Evolutionary conservation across 2,888 invertebrate genomes (phyloP).

Genomic region (Rambutsinella grinnellia): DNA sequence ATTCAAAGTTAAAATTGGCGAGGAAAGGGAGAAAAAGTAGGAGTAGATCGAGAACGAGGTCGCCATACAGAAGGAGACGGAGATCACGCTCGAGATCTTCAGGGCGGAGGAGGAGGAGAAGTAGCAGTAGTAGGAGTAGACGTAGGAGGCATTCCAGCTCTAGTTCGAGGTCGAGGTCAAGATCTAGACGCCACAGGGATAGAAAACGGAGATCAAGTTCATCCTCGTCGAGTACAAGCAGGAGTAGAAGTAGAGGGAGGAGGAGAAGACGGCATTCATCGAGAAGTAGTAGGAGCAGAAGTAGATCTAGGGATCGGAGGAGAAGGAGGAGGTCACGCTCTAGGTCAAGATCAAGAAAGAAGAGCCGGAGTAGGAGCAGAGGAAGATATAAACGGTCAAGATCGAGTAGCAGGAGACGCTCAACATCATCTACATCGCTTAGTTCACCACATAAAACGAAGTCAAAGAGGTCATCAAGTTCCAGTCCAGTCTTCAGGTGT

Average conservation of each 20-base stretch:
- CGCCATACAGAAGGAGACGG: constrained; percentile 6
- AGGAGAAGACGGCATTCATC: constrained; percentile 57
- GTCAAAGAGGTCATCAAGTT: not conserved
- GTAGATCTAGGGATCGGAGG: constrained; percentile 67
- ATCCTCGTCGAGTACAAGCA: constrained; percentile 26
- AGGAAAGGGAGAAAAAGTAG: not conserved
- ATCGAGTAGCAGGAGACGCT: not conserved
- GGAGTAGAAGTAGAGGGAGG: constrained; percentile 7
- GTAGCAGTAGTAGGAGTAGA: constrained; percentile 4
- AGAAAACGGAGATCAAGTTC: constrained; percentile 11
- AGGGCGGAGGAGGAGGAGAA: constrained; percentile 9
- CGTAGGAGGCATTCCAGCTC: constrained; percentile 28
- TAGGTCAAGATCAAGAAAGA: not conserved
- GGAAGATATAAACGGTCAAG: constrained; percentile 12
- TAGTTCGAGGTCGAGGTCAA: constrained; percentile 21
- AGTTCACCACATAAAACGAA: not conserved
- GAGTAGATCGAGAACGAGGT: not conserved
- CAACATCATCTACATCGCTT: not conserved
- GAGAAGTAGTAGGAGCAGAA: constrained; percentile 67
- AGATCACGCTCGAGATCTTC: constrained; percentile 7
- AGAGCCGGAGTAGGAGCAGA: constrained; percentile 32
- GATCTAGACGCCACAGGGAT: not conserved
- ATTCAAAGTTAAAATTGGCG: not conserved
- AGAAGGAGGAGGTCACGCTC: constrained; percentile 65
- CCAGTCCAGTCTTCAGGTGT: constrained; percentile 4